Evolutionary conservation across 2,888 invertebrate genomes (phyloP).

Genomic region (Agriopis marginaria): DNA sequence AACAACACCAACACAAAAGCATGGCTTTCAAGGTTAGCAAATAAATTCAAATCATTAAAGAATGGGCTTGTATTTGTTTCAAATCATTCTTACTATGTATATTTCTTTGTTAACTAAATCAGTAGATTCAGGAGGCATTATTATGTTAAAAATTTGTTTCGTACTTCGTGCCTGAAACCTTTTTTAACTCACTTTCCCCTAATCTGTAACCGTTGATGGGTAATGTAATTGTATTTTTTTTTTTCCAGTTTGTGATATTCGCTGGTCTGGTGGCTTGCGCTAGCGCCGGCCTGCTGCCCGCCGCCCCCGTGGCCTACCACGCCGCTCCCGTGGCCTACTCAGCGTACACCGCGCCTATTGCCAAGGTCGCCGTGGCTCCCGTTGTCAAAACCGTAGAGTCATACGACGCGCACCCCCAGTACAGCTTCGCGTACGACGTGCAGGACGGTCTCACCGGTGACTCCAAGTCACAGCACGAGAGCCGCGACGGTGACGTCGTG

Average conservation of each 20-base stretch:
- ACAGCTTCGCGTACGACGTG: slow-evolving; percentile 80
- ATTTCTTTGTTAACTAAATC: not conserved
- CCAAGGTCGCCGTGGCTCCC: slow-evolving; percentile 44
- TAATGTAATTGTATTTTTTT: not conserved
- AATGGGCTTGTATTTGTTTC: not conserved
- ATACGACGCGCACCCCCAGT: slow-evolving; percentile 65
- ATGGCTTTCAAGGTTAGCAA: slow-evolving; percentile 48
- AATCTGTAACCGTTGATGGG: not conserved
- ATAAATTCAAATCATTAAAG: not conserved
- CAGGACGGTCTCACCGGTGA: slow-evolving; percentile 74
- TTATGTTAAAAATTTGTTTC: not conserved
- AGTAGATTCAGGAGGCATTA: too few species aligned
- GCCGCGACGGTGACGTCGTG: slow-evolving; percentile 78
- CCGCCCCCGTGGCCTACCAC: slow-evolving; percentile 47
- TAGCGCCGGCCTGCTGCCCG: slow-evolving; percentile 49
- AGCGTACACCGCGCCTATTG: slow-evolving; percentile 51
- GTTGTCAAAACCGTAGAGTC: slow-evolving; percentile 55
- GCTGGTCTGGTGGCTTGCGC: slow-evolving; percentile 48
- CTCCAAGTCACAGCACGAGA: slow-evolving; percentile 79
- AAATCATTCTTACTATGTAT: not conserved
- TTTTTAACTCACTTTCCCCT: not conserved
- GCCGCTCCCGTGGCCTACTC: slow-evolving; percentile 52
- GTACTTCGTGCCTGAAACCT: too few species aligned
- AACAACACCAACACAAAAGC: slow-evolving; percentile 33
- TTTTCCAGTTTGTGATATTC: slow-evolving; percentile 50